Base-by-base conservation (phyloP, 2,888 invertebrate genomes). In the Leucophora obtusa region DNA sequence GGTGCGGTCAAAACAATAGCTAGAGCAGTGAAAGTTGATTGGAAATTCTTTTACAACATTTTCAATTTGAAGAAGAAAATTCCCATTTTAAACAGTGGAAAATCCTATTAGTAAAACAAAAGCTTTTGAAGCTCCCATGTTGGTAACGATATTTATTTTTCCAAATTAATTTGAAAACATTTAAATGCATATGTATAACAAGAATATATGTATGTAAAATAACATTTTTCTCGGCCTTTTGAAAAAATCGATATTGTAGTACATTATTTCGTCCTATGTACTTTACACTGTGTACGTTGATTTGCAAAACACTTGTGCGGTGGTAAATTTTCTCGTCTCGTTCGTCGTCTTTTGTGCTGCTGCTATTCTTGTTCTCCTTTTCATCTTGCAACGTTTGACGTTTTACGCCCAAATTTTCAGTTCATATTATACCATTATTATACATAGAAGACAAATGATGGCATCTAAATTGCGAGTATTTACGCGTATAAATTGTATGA, bases 1-100 rank as follows among this genome's bases (percentile, higher is more conserved):
- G 80, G 80, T 80, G 80, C 76, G 80, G 80, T 80, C 80, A 80
- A 80, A 80, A 80, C 80, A 80, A 80, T 72, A 76, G 80, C 56
- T 54, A 35, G 35, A 28, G 8, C 38, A 63, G 80, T 68, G 80
- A 80, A 80, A 80, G 80, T 80, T 76, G 38, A 60, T 68, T 62
- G 54, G 43, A 66, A 75, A 71, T 71, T 79, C 24, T 62, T 65
- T 35, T 38, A 70, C 51, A 53, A 28, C 28, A 28, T 11, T 33
- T 18, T 17, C n/a, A 8, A 17, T 33, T 47, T 43, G 4, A 54
- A 24, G 14, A 14, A 43, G 43, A 18, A 11, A 35, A 65, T 18
- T 54, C 14, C 18, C 50, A 38, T 11, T 11, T 11, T 11, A 38
- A 3, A 11, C 38, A 6, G 4, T 11, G 1, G 38, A 38, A 38